Evolutionary conservation across 2,888 invertebrate species (phyloP).

Genomic region (Hirtodrosophila trivittata): DNA sequence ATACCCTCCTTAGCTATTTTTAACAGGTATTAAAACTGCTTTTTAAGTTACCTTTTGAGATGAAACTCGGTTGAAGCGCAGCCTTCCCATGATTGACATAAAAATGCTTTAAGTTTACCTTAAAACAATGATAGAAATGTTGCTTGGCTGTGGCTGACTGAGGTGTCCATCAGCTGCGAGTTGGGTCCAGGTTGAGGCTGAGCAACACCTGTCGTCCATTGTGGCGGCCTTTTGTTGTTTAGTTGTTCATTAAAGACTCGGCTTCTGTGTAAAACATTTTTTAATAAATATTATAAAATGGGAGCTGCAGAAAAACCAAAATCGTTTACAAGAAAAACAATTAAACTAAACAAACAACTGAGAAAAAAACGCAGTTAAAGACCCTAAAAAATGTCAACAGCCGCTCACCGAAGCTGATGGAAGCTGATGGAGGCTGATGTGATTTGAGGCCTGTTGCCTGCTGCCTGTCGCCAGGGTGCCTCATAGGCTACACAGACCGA

Average conservation of each 20-base stretch:
- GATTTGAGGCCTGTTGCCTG: conserved; percentile 45
- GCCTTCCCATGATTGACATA: conserved; percentile 76
- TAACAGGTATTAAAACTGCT: background rate
- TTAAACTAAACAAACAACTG: conserved; percentile 57
- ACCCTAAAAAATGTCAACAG: conserved; percentile 78
- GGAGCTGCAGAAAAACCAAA: conserved; percentile 66
- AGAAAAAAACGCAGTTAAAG: conserved; percentile 72
- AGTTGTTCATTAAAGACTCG: conserved; percentile 67
- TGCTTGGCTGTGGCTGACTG: conserved; percentile 24
- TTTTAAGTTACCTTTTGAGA: background rate
- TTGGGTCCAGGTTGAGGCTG: conserved; percentile 25
- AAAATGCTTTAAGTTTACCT: conserved; percentile 83
- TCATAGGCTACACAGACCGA: conserved; percentile 63
- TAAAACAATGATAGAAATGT: conserved; percentile 81
- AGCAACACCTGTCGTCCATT: conserved; percentile 71
- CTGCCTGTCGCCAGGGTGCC: conserved; percentile 43
- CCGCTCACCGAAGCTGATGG: conserved; percentile 45
- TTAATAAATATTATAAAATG: conserved; percentile 73
- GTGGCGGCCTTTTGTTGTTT: conserved; percentile 47
- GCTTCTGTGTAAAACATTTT: conserved; percentile 80
- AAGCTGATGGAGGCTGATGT: conserved; percentile 53
- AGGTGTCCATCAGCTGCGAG: conserved; percentile 5
- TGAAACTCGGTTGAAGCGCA: background rate
- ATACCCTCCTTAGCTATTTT: background rate
- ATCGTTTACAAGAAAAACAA: conserved; percentile 77